Evolutionary conservation across 2,113 vertebrate species (phyloP).

Genomic region (Xiphophorus couchianus): DNA sequence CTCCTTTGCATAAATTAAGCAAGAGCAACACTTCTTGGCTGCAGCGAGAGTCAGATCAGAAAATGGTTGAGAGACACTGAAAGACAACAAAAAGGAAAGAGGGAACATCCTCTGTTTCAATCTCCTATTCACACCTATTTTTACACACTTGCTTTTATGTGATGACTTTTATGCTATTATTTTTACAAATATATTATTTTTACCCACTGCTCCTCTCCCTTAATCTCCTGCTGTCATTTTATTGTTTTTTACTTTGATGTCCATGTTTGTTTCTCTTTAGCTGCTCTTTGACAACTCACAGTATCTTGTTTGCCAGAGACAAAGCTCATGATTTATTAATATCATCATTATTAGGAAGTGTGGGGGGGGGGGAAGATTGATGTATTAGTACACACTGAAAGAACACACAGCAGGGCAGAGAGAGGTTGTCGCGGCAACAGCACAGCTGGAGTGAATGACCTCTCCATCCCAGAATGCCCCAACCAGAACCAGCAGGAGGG

Average conservation of each 20-base stretch:
- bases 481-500: not conserved
- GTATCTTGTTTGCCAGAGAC: constrained; percentile 8
- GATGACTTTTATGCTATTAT: constrained; percentile 55
- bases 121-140: constrained; percentile 49
- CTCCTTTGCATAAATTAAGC: constrained; percentile 70
- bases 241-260: constrained; percentile 46
- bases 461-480: constrained; percentile 3
- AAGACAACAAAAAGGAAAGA: constrained; percentile 2
- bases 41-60: constrained; percentile 44
- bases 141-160: constrained; percentile 39
- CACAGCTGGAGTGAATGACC: constrained; percentile 14
- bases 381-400: not conserved
- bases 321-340: constrained; percentile 18
- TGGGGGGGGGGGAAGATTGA: not conserved
- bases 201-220: constrained; percentile 23
- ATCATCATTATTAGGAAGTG: not conserved
- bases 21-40: constrained; percentile 61
- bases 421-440: constrained; percentile 58
- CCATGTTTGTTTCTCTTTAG: constrained; percentile 20
- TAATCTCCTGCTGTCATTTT: constrained; percentile 19
- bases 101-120: constrained; percentile 21
- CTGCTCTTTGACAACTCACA: constrained; percentile 18
- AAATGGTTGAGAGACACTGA: constrained; percentile 23
- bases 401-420: constrained; percentile 8
- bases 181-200: constrained; percentile 63